phyloP scores from a whole-genome alignment of 92 coral and sea anemone genomes.

The Plumapathes pennacea region DNA sequence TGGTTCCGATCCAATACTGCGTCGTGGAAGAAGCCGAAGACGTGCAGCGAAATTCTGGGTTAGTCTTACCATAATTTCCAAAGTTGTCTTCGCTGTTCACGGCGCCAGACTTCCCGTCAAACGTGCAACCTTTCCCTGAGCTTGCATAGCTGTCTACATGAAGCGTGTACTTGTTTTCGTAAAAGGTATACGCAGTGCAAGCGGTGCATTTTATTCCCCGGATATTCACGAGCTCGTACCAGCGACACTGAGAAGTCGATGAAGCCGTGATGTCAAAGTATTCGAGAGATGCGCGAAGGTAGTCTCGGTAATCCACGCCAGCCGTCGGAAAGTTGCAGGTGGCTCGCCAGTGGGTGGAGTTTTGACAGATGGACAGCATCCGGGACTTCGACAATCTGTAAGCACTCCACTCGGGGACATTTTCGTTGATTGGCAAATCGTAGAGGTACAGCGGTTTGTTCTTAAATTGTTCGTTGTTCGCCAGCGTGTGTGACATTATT shows the following conservation, averaged over 20 bases:
- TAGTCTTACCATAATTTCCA: constrained; percentile 3
- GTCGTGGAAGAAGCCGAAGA: constrained; percentile 14
- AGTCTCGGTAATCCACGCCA: constrained; percentile 21
- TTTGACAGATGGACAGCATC: constrained; percentile 1
- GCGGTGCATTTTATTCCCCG: not conserved
- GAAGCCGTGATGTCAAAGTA: too few species aligned
- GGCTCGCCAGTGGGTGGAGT: constrained; percentile 25
- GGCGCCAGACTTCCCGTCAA: constrained; percentile 1
- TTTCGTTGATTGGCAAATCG: constrained; percentile 19
- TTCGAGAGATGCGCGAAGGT: not conserved
- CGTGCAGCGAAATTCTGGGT: constrained; percentile 18
- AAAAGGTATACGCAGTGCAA: not conserved
- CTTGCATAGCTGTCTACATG: constrained; percentile 6
- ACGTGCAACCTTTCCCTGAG: not conserved
- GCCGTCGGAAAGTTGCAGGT: constrained; percentile 10
- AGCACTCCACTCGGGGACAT: constrained; percentile 8
- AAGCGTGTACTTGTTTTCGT: not conserved
- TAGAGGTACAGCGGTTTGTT: constrained; percentile 2
- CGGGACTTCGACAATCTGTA: constrained; percentile 31
- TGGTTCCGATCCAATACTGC: constrained; percentile 48
- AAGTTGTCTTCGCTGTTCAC: constrained; percentile 21
- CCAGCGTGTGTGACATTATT: constrained; percentile 13
- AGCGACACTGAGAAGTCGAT: constrained; percentile 1
- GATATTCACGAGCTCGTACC: constrained; percentile 10
- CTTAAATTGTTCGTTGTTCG: not conserved